A percentile compares a stretch with the other conserved stretches of the same genome.
These are phyloP conservation scores for Drosophila teissieri DNA, from an alignment of 1,140 invertebrate genomes.

Conservation along the genomic window DNA sequence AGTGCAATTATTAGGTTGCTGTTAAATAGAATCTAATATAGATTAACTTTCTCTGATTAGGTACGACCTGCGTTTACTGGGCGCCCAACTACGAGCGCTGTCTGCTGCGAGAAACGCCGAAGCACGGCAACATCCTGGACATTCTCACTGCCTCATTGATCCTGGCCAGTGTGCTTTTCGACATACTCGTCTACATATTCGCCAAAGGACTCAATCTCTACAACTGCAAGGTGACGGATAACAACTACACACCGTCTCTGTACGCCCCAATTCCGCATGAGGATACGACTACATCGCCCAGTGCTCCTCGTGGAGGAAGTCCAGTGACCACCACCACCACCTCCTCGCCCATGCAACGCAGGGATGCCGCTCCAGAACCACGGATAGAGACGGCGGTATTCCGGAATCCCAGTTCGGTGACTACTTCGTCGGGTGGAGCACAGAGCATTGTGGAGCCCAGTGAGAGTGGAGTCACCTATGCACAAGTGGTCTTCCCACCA, in stretches of 20 bases:
- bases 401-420: conserved; percentile 73
- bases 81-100: conserved; percentile 73
- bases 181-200: conserved; percentile 72
- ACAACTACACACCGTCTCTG: conserved; percentile 75
- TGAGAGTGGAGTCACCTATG: conserved; percentile 75
- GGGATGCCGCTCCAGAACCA: conserved; percentile 26
- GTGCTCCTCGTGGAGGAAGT: conserved; percentile 52
- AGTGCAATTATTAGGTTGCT: conserved; percentile 13
- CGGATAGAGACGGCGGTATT: conserved; percentile 43
- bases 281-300: conserved; percentile 39
- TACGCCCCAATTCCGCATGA: conserved; percentile 76
- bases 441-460: conserved; percentile 65
- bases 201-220: conserved; percentile 77
- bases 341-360: conserved; percentile 66
- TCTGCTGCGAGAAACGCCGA: conserved; percentile 73
- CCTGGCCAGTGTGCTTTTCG: conserved; percentile 74
- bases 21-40: background rate
- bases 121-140: conserved; percentile 81
- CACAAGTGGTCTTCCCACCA: conserved; percentile 78
- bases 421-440: conserved; percentile 62
- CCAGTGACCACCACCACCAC: conserved; percentile 62
- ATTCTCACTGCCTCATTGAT: conserved; percentile 75
- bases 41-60: conserved; percentile 36
- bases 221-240: conserved; percentile 81
- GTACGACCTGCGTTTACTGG: conserved; percentile 82